Percentiles rank a stretch among this genome's conserved stretches.
These are phyloP conservation scores for Eumaeus atala DNA, from an alignment of 1,140 invertebrate species.

Conservation along the genomic window DNA sequence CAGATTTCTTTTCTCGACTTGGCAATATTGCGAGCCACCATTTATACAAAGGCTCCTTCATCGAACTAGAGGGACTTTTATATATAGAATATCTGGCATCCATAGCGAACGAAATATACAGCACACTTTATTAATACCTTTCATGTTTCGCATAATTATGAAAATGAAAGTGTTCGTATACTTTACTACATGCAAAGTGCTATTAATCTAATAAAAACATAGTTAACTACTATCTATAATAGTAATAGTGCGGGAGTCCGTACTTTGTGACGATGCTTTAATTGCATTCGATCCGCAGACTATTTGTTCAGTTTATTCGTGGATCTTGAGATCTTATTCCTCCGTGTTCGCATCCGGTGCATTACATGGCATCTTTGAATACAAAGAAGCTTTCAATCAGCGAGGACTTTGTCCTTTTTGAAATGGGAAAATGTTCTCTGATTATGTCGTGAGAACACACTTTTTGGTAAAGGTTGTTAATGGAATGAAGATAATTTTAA, in stretches of 20 bases:
- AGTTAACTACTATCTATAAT: not conserved
- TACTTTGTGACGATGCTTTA: constrained; percentile 30
- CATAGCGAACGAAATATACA: too few species aligned
- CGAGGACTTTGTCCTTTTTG: constrained; percentile 19
- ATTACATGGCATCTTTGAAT: constrained; percentile 40
- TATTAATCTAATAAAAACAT: too few species aligned
- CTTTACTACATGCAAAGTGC: too few species aligned
- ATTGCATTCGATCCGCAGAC: constrained; percentile 56
- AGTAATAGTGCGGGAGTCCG: constrained; percentile 8
- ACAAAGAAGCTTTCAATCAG: constrained; percentile 31
- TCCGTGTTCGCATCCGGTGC: constrained; percentile 54
- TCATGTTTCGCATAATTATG: too few species aligned
- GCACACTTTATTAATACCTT: too few species aligned
- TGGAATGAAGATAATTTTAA: too few species aligned
- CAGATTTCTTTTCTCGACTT: constrained; percentile 17
- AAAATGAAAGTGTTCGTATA: too few species aligned
- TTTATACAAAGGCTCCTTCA: too few species aligned
- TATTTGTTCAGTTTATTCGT: constrained; percentile 39
- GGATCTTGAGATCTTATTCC: constrained; percentile 42
- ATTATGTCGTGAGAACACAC: constrained; percentile 11
- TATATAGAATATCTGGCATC: too few species aligned
- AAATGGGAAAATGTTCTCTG: constrained; percentile 10
- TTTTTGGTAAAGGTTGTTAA: too few species aligned
- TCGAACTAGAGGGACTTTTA: too few species aligned
- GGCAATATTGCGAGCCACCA: not conserved